Evolutionary conservation across 2,113 vertebrate genomes (phyloP), one percentile per base, ranked within the genome.

Genomic region (Lampris megalopsis): DNA sequence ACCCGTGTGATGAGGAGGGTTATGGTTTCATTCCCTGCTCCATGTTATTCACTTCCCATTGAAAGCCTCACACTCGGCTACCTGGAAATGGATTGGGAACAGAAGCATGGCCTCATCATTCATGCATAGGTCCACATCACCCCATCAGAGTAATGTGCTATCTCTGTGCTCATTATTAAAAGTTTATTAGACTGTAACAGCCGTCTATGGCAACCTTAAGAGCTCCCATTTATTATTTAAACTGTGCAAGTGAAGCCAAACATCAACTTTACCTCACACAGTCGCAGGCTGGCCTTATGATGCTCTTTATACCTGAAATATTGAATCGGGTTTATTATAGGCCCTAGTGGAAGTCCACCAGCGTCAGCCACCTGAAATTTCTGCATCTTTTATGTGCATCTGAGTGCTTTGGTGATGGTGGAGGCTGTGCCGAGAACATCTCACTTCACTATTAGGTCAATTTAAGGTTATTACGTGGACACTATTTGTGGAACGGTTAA

Each of bases 201-300:
- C 83, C 83, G 81, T 80, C 85, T 81, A 59, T 76, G 79, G 86
- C 77, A 73, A 84, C 80, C 80, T 88, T 92, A 90, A 94, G 75
- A 94, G 91, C 86, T 54, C 79, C 65, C 62, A 80, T 93, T 62
- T 80, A 91, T 89, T 93, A 93, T 94, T 93, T 63, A 93, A 77
- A 73, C 36, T 62, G 71, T 73, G 66, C 54, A 75, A 61, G 48
- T 84, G 60, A 86, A 83, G 56, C 40, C 71, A 62, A 73, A 80
- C 65, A 73, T 81, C 65, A 71, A 10, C 81, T 72, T 83, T 71
- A 63, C 83, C 77, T 74, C 68, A 69, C 69, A 84, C 63, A 35
- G 68, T 68, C 78, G 74, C 61, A 54, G 65, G 45, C 73, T 73
- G 75, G 83, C 89, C 80, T 81, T 76, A 69, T 53, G 54, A 82